phyloP scores from a whole-genome alignment of 2,888 invertebrate species.

The Pyralis farinalis region DNA sequence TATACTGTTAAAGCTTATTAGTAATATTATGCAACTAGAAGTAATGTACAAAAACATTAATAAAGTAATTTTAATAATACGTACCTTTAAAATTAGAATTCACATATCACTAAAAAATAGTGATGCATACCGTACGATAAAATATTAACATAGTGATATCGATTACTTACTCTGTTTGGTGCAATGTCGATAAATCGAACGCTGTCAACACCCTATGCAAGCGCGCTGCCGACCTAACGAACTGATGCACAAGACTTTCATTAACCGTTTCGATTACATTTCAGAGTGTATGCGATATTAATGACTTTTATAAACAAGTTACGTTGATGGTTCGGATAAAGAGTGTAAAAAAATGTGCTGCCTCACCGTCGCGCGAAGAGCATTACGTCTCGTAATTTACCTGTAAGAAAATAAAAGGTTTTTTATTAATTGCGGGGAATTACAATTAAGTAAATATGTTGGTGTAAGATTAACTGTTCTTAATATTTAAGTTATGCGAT shows the following conservation, averaged over 20 bases:
- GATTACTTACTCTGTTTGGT: constrained; percentile 53
- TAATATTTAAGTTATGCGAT: background rate
- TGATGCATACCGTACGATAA: constrained; percentile 34
- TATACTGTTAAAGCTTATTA: no score
- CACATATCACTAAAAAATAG: constrained; percentile 28
- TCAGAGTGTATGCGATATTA: constrained; percentile 48
- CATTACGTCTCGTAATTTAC: constrained; percentile 31
- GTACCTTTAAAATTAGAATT: no score
- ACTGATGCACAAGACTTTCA: constrained; percentile 45
- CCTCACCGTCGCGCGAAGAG: constrained; percentile 22
- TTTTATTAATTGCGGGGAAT: constrained; percentile 4
- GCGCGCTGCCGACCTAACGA: constrained; percentile 46
- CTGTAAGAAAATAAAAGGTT: constrained; percentile 37
- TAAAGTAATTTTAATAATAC: no score
- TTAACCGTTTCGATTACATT: constrained; percentile 59
- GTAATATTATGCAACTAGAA: no score
- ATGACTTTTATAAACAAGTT: constrained; percentile 61
- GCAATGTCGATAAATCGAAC: constrained; percentile 52
- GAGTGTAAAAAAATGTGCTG: constrained; percentile 25
- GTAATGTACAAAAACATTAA: no score
- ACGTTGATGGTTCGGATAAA: constrained; percentile 44
- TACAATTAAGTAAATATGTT: constrained; percentile 6
- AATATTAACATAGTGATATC: constrained; percentile 54
- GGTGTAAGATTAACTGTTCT: background rate
- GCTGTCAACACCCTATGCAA: constrained; percentile 36